Conservation (phyloP, 2,797 vertebrate genomes). For the Coluber constrictor region DNA sequence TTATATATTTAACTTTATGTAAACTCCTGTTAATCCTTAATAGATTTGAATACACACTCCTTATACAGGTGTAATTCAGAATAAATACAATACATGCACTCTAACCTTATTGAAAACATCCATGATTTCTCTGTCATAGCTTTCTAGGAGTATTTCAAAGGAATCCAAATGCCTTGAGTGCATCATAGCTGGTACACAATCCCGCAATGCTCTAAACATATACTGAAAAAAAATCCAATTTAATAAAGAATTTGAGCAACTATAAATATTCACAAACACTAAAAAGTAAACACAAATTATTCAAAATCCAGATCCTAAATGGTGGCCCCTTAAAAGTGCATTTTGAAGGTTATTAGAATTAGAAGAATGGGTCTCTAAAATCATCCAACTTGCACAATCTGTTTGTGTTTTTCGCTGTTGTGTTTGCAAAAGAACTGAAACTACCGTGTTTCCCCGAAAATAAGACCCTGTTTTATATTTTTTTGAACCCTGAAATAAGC, state of each 20-base stretch:
- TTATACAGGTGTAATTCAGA: constrained; percentile 6
- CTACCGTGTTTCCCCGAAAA: too few species aligned
- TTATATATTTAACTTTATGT: neutral
- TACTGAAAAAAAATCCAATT: constrained; percentile 74
- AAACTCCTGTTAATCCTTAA: neutral
- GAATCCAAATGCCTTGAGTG: constrained; percentile 90
- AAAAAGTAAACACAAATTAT: neutral
- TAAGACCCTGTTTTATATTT: too few species aligned
- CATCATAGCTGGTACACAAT: constrained; percentile 92
- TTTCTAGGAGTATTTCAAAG: constrained; percentile 85
- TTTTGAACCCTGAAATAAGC: too few species aligned
- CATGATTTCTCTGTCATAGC: constrained; percentile 95
- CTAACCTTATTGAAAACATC: constrained; percentile 91
- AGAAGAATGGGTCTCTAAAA: neutral
- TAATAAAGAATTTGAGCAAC: constrained; percentile 4
- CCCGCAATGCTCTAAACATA: constrained; percentile 94
- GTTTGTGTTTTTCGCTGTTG: neutral
- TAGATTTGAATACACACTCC: neutral
- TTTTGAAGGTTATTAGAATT: neutral
- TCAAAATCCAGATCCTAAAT: neutral
- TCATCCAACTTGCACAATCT: neutral
- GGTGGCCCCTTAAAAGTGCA: neutral
- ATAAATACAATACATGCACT: neutral
- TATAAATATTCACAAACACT: neutral
- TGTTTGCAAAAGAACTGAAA: neutral